These are phyloP conservation scores for Thecocarcelia acutangulata DNA, from an alignment of 2,888 invertebrate genomes.

Conservation along the genomic window DNA sequence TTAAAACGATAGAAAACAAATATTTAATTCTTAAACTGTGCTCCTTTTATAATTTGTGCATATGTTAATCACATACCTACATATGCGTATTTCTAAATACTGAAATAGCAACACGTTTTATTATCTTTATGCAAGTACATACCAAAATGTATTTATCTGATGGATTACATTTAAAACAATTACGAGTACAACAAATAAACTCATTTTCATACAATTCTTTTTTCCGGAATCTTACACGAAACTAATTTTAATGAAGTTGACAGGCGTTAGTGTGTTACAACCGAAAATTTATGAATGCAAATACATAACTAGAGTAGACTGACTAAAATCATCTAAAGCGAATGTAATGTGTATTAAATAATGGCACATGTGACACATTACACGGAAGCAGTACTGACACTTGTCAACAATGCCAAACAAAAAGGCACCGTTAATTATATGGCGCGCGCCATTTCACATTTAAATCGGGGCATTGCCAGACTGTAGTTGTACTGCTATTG, in stretches of 20 bases:
- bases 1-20: too few relatives aligned
- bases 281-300: conserved; percentile 61
- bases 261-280: conserved; percentile 47
- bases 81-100: too few relatives aligned
- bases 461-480: conserved; percentile 58
- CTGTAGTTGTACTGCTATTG: conserved; percentile 24
- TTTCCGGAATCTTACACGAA: conserved; percentile 45
- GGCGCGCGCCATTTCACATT: conserved; percentile 33
- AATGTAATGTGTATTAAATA: conserved; percentile 52
- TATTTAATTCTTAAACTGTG: too few relatives aligned
- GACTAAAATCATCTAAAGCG: conserved; percentile 41
- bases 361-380: conserved; percentile 59
- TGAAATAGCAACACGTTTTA: conserved; percentile 36
- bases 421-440: conserved; percentile 47
- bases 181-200: conserved; percentile 2
- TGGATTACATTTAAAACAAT: conserved; percentile 15
- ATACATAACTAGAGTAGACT: conserved; percentile 49
- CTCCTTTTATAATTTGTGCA: too few relatives aligned
- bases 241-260: conserved; percentile 53
- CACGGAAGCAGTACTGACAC: conserved; percentile 60
- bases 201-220: conserved; percentile 20
- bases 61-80: too few relatives aligned
- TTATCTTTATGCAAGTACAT: neutral
- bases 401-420: conserved; percentile 56
- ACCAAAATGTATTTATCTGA: conserved; percentile 2